These are phyloP conservation scores for Tyrophagus putrescentiae DNA, from an alignment of 1,140 invertebrate species.

Conservation along the genomic window DNA sequence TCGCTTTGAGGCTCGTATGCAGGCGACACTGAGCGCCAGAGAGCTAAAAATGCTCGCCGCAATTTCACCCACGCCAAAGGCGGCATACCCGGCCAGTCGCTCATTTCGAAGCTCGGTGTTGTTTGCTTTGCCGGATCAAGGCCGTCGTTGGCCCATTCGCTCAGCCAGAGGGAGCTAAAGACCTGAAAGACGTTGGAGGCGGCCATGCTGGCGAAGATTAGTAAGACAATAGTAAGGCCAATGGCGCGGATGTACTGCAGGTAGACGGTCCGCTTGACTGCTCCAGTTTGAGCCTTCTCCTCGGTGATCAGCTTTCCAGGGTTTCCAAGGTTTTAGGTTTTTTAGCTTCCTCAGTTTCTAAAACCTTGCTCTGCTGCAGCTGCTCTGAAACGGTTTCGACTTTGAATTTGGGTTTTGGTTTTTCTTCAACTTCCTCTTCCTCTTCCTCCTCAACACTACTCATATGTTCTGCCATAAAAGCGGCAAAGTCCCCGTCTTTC, in stretches of 20 bases:
- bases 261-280: conserved; percentile 15
- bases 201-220: background rate
- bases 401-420: too few species aligned
- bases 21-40: conserved; percentile 17
- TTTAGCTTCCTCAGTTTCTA: too few species aligned
- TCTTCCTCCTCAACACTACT: conserved; percentile 40
- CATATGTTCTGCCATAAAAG: conserved; percentile 61
- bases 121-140: conserved; percentile 15
- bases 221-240: conserved; percentile 4
- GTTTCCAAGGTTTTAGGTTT: too few species aligned
- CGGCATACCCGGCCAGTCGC: conserved; percentile 74
- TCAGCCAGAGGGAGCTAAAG: conserved; percentile 32
- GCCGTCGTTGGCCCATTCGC: conserved; percentile 34
- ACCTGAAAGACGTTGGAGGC: conserved; percentile 29
- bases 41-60: background rate
- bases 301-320: conserved; percentile 41
- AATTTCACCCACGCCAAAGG: conserved; percentile 60
- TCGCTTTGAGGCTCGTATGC: conserved; percentile 2
- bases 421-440: background rate
- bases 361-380: too few species aligned
- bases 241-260: conserved; percentile 7
- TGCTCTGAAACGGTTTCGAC: too few species aligned
- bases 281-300: conserved; percentile 18
- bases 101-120: conserved; percentile 48
- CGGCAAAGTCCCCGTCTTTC: conserved; percentile 28